Percentiles rank a stretch among this genome's conserved stretches.
phyloP scores from a whole-genome alignment of 2,888 invertebrate genomes.

The Temnothorax unifasciatus region DNA sequence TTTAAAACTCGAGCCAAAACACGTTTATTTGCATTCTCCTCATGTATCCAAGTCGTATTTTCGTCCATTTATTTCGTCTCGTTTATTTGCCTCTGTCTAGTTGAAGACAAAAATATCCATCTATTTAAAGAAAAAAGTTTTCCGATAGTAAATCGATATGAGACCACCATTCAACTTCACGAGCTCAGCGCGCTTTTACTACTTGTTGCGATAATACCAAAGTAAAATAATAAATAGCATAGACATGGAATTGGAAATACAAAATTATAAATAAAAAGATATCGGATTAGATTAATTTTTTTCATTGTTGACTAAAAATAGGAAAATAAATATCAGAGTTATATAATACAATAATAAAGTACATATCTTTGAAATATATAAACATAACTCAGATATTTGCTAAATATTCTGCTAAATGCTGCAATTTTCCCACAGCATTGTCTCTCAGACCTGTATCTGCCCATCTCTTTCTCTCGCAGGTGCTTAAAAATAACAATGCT shows the following conservation, averaged over 20 bases:
- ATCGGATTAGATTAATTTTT: not conserved
- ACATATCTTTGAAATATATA: too few relatives aligned
- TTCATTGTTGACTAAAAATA: not conserved
- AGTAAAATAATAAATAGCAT: not conserved
- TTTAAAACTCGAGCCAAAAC: not conserved
- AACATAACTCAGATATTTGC: too few relatives aligned
- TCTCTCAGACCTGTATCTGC: not conserved
- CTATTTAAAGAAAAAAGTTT: conserved; percentile 35
- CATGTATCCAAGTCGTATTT: not conserved
- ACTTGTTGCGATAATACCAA: conserved; percentile 11
- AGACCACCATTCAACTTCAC: conserved; percentile 12
- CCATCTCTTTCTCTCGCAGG: not conserved
- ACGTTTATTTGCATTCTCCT: not conserved
- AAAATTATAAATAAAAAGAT: not conserved
- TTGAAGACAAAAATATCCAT: conserved; percentile 16
- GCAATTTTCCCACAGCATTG: not conserved
- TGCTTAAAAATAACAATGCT: conserved; percentile 34
- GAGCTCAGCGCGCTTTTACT: not conserved
- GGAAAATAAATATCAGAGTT: not conserved
- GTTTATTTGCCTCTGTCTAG: not conserved
- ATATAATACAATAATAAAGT: too few relatives aligned
- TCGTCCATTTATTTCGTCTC: not conserved
- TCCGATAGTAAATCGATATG: conserved; percentile 8
- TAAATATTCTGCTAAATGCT: not conserved
- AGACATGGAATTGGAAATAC: not conserved